Base-by-base conservation (phyloP, 2,113 vertebrate genomes). In the Charadrius vociferus region DNA sequence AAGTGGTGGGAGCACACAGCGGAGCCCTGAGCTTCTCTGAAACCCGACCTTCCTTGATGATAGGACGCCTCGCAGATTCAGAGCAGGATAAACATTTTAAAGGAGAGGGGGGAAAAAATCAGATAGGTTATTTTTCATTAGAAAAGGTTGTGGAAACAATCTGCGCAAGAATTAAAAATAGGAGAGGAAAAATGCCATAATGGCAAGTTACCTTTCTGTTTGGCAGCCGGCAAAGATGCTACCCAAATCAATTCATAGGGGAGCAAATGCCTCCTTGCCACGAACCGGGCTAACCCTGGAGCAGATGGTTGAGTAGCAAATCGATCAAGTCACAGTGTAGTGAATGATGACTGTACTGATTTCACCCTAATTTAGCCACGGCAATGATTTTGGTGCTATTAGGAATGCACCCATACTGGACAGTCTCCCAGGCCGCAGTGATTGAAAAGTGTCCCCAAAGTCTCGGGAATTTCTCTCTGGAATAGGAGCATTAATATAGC, bases 1-100 rank as follows among this genome's bases (percentile, higher is more conserved):
- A 79, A 97, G 91, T 86, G 89, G 68, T 78, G 80, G 94, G 83
- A 95, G 88, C 74, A 5, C 63, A 20, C 67, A 73, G 93, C 50
- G 5, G 65, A 86, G 89, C 72, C 68, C 10, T 77, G 22, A 41
- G 68, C 86, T 73, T 62, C 92, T 88, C 61, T 72, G 92, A 80
- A 95, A 73, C 78, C 39, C 81, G 66, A 87, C 94, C 89, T 96
- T 79, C 95, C 93, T 77, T 81, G 84, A 56, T 91, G 93, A 43
- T 88, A 41, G 14, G 61, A 56, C 71, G 70, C 93, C 85, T 85
- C 68, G 78, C 32, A 41, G 85, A 80, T 75, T 86, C 3, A 3
- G 83, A 81, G 91, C 68, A 78, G 77, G 83, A 59, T 92, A 96
- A 94, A 62, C 92, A 92, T 92, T 93, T 96, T 75, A 77, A 88